phyloP scores from a whole-genome alignment of 1,140 invertebrate genomes.

The Heliothis subflexa region DNA sequence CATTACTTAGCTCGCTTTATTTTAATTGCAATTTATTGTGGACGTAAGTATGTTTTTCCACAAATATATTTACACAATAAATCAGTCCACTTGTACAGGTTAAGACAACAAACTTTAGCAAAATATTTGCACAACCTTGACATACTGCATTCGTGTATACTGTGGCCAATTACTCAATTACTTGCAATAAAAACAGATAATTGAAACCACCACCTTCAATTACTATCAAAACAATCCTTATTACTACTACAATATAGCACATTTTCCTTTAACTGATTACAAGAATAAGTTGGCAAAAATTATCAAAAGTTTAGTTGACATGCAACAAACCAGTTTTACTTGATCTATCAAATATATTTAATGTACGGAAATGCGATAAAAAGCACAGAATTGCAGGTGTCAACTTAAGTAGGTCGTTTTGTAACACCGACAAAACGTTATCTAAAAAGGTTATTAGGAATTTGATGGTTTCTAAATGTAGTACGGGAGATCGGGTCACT shows the following conservation, averaged over 20 bases:
- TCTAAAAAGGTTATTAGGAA: conserved; percentile 8
- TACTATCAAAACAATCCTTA: conserved; percentile 40
- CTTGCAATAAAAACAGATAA: conserved; percentile 30
- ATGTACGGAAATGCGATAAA: conserved; percentile 43
- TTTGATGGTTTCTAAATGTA: conserved; percentile 8
- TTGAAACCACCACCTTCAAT: conserved; percentile 28
- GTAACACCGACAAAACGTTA: conserved; percentile 35
- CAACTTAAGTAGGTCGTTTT: conserved; percentile 34
- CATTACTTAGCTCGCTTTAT: not conserved
- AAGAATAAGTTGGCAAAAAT: not conserved
- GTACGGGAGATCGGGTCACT: not conserved
- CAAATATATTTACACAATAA: conserved; percentile 6
- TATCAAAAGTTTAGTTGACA: conserved; percentile 16
- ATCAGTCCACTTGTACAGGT: not conserved
- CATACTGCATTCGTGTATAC: conserved; percentile 28
- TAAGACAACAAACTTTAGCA: not conserved
- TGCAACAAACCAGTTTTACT: conserved; percentile 19
- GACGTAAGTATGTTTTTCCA: not conserved
- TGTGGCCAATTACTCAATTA: conserved; percentile 32
- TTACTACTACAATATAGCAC: not conserved
- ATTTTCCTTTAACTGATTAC: not conserved
- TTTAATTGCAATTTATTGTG: too few relatives aligned
- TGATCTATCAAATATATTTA: conserved; percentile 4
- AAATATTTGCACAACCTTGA: conserved; percentile 21
- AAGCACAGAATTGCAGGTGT: not conserved